Percentiles rank a stretch among this genome's conserved stretches.
Conservation (phyloP, 2,888 invertebrate species). For the Polydesmus complanatus region DNA sequence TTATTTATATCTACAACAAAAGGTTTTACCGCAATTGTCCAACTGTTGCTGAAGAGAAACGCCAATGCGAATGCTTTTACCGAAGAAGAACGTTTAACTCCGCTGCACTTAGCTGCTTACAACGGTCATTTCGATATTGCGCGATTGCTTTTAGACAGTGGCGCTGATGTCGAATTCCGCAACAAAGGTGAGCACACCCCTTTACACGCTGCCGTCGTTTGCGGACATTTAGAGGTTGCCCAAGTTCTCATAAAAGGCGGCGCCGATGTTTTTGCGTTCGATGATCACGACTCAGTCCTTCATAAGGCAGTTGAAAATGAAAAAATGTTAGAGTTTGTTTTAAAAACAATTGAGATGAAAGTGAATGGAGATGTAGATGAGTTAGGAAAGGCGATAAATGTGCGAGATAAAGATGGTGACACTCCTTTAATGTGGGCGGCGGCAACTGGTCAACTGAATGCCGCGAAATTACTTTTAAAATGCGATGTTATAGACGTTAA, state of each 20-base stretch:
- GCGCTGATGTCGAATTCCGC: background rate
- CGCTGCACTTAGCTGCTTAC: background rate
- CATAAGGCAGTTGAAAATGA: background rate
- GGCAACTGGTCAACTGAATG: no score
- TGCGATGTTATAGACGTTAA: background rate
- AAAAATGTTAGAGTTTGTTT: no score
- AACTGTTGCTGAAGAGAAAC: background rate
- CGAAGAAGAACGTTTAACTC: background rate
- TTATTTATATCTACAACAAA: background rate
- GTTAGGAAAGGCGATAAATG: no score
- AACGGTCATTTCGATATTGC: no score
- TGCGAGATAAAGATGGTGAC: no score
- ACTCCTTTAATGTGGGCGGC: no score
- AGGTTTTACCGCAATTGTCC: background rate
- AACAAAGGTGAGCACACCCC: background rate
- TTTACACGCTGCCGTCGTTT: background rate
- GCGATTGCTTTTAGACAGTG: background rate
- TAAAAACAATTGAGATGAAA: no score
- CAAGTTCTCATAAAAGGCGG: background rate
- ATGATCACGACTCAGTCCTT: background rate
- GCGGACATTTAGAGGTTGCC: background rate
- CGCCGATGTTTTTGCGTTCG: background rate
- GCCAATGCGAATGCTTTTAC: background rate
- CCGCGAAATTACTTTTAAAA: background rate
- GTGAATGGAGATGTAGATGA: no score